These are phyloP conservation scores for Ooceraea biroi DNA, from an alignment of 1,140 invertebrate species.

Conservation along the genomic window DNA sequence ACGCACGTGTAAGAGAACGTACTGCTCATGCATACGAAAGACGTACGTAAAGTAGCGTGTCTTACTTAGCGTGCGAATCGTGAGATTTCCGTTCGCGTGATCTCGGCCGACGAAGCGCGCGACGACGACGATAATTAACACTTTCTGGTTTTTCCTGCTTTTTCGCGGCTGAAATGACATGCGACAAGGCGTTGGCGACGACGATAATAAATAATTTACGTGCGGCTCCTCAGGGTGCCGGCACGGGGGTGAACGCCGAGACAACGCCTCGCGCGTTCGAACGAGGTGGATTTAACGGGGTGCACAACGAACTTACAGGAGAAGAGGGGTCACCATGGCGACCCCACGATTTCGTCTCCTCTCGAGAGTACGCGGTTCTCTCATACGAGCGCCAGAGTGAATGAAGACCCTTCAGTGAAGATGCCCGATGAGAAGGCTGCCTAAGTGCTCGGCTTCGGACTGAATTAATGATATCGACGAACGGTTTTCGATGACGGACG, in stretches of 20 bases:
- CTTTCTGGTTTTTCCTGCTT: background rate
- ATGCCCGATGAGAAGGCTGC: slow-evolving; percentile 46
- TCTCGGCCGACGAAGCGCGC: slow-evolving; percentile 17
- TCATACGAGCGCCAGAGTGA: slow-evolving; percentile 25
- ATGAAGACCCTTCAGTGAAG: slow-evolving; percentile 46
- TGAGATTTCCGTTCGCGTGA: slow-evolving; percentile 13
- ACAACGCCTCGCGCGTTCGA: slow-evolving; percentile 8
- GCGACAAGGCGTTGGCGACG: background rate
- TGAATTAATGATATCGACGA: slow-evolving; percentile 61
- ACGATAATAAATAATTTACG: slow-evolving; percentile 45
- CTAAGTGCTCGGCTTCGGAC: slow-evolving; percentile 40
- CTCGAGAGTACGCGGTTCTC: background rate
- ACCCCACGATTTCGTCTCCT: slow-evolving; percentile 32
- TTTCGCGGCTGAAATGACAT: slow-evolving; percentile 12
- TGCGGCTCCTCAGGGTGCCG: background rate
- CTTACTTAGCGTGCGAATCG: slow-evolving; percentile 5
- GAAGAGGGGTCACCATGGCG: slow-evolving; percentile 35
- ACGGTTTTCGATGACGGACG: slow-evolving; percentile 37
- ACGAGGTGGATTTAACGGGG: slow-evolving; percentile 18
- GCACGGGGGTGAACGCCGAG: background rate
- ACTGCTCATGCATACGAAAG: background rate
- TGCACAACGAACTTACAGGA: background rate
- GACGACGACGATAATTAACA: slow-evolving; percentile 42
- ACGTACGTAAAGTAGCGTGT: slow-evolving; percentile 22
- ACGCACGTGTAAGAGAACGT: no score